phyloP scores from a whole-genome alignment of 2,113 vertebrate genomes.

The Raphicerus campestris region DNA sequence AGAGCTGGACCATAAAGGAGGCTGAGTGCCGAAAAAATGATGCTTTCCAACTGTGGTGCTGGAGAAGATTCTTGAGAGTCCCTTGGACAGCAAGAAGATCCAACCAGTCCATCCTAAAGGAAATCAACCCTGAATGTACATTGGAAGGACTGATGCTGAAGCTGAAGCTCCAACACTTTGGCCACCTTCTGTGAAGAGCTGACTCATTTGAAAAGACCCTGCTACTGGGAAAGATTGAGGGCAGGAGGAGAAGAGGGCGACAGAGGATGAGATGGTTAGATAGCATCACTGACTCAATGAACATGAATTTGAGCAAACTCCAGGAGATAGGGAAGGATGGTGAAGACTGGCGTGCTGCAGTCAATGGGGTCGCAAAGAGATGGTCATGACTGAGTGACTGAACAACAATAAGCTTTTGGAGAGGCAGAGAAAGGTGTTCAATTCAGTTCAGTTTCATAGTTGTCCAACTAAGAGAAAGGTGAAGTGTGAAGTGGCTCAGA shows the following conservation, averaged over 20 bases:
- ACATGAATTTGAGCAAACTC: background rate
- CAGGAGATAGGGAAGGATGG: background rate
- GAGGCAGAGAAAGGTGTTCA: background rate
- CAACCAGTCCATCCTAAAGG: background rate
- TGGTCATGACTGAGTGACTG: background rate
- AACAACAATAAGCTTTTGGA: background rate
- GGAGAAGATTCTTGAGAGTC: background rate
- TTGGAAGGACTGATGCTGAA: background rate
- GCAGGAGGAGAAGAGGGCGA: background rate
- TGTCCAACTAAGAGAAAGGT: background rate
- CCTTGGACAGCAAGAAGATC: background rate
- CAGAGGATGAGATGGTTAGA: background rate
- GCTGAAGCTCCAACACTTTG: background rate
- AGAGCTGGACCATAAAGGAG: background rate
- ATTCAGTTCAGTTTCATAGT: background rate
- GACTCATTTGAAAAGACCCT: background rate
- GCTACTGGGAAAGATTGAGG: background rate
- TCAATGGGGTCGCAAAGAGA: background rate
- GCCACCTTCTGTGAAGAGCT: background rate
- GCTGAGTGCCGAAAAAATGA: background rate
- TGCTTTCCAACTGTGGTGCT: background rate
- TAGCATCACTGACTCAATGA: background rate
- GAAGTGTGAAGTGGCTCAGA: too few relatives aligned
- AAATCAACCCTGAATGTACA: background rate
- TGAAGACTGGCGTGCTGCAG: background rate